A percentile compares a stretch with the other conserved stretches of the same genome.
These are phyloP conservation scores for Lasaia peninsularis DNA, from an alignment of 1,140 invertebrate species.

Conservation along the genomic window DNA sequence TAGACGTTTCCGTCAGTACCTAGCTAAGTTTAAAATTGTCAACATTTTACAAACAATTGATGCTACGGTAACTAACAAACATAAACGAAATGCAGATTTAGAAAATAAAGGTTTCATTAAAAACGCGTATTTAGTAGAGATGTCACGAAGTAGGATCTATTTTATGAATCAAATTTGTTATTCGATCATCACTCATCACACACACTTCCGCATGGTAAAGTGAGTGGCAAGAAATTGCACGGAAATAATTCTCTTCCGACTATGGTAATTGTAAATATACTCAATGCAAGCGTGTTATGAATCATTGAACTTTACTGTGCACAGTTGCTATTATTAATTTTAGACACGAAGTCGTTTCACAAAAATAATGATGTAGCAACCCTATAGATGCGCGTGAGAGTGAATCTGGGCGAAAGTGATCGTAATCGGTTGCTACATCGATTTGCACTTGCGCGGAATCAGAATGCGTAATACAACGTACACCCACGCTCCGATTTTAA, in stretches of 20 bases:
- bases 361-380: background rate
- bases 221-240: constrained; percentile 41
- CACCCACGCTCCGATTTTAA: constrained; percentile 63
- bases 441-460: constrained; percentile 54
- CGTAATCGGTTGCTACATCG: constrained; percentile 54
- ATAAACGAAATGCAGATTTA: no score
- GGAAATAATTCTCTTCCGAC: constrained; percentile 53
- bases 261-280: constrained; percentile 46
- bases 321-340: constrained; percentile 10
- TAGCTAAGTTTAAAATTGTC: no score
- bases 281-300: constrained; percentile 37
- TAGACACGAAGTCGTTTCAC: constrained; percentile 4
- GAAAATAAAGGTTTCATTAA: no score
- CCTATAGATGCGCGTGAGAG: constrained; percentile 29
- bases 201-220: constrained; percentile 34
- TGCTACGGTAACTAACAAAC: no score
- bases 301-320: constrained; percentile 34
- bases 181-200: constrained; percentile 29
- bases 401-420: constrained; percentile 55
- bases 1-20: no score
- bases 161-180: background rate
- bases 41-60: no score
- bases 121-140: no score
- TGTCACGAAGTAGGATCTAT: background rate
- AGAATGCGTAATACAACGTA: constrained; percentile 44